Evolutionary conservation across 2,797 vertebrate genomes (phyloP).

Genomic region (Argya squamiceps): DNA sequence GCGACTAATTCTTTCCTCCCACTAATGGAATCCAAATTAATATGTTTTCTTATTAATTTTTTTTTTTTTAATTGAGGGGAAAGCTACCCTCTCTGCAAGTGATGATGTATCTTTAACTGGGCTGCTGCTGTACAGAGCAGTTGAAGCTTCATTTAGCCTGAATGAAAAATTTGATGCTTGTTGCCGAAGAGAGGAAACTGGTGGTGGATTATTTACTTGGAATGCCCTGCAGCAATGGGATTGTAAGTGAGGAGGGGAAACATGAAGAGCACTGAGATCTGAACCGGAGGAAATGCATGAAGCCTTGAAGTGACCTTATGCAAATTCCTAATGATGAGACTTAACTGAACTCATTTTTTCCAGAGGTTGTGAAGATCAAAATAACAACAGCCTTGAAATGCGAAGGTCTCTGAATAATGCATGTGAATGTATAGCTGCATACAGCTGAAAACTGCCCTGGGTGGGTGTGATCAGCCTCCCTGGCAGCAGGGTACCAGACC

Average conservation of each 20-base stretch:
- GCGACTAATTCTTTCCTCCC: not conserved
- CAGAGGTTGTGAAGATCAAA: slow-evolving; percentile 44
- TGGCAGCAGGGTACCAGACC: not conserved
- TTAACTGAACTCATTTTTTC: slow-evolving; percentile 34
- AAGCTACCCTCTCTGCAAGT: not conserved
- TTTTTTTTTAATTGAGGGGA: not conserved
- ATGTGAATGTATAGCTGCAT: not conserved
- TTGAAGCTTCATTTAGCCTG: slow-evolving; percentile 49
- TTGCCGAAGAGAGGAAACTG: slow-evolving; percentile 56
- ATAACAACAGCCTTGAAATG: slow-evolving; percentile 46
- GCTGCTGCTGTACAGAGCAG: not conserved
- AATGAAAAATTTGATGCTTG: not conserved
- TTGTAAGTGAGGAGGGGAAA: slow-evolving; percentile 48
- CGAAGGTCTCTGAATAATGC: not conserved
- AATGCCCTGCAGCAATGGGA: slow-evolving; percentile 21
- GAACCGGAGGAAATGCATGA: not conserved
- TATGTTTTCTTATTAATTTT: not conserved
- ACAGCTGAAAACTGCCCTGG: not conserved
- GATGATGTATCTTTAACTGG: slow-evolving; percentile 15
- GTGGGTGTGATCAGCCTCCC: not conserved
- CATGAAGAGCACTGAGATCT: slow-evolving; percentile 16
- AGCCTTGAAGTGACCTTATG: slow-evolving; percentile 62
- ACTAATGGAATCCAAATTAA: not conserved
- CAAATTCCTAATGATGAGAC: slow-evolving; percentile 48
- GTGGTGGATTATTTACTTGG: slow-evolving; percentile 62